Evolutionary conservation across 2,888 invertebrate genomes (phyloP).

Genomic region (Aethes cnicana): DNA sequence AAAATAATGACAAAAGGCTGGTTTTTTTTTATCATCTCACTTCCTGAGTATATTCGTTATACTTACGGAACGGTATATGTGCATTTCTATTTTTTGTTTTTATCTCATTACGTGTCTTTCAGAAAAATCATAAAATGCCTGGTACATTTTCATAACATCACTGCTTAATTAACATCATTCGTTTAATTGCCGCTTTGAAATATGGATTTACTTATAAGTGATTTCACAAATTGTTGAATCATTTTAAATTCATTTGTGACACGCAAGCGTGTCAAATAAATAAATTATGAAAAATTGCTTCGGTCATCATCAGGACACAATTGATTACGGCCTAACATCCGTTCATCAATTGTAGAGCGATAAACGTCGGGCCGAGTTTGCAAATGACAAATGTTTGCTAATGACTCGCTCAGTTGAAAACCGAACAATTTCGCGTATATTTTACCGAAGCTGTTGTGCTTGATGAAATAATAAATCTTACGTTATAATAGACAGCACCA

Average conservation of each 20-base stretch:
- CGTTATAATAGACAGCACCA: slow-evolving; percentile 8
- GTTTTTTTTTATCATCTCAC: no score
- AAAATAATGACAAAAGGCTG: no score
- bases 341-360: slow-evolving; percentile 75
- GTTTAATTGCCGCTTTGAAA: no score
- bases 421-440: slow-evolving; percentile 64
- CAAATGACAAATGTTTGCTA: slow-evolving; percentile 78
- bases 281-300: slow-evolving; percentile 42
- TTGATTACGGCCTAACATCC: slow-evolving; percentile 72
- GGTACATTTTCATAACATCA: no score
- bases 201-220: not conserved
- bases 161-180: not conserved
- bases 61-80: no score
- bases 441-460: slow-evolving; percentile 52
- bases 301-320: slow-evolving; percentile 65
- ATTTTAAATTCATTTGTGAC: slow-evolving; percentile 8
- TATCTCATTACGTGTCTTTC: not conserved
- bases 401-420: slow-evolving; percentile 64
- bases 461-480: slow-evolving; percentile 46
- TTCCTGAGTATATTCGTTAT: no score
- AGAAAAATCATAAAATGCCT: no score
- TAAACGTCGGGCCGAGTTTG: slow-evolving; percentile 73
- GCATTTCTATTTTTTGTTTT: no score
- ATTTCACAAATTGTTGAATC: not conserved
- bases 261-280: slow-evolving; percentile 28